Evolutionary conservation across 2,888 invertebrate species (phyloP), one percentile per base, ranked within the genome.

Genomic region (Zygothrica quintamaculata): DNA sequence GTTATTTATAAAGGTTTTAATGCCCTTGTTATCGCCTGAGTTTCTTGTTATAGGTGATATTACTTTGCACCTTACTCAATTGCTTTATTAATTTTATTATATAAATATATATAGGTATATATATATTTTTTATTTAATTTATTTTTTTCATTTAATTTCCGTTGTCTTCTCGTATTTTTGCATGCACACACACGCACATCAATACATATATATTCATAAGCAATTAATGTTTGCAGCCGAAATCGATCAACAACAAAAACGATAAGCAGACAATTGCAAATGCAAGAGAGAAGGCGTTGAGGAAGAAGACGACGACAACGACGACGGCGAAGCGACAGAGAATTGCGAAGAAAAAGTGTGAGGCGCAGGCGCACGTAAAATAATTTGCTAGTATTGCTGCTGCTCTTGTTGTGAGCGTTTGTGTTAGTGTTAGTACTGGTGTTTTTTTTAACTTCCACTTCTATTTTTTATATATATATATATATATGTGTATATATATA

Each of bases 201-300:
- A n/a, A 34, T 13, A 34, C 36, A 43, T n/a, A 55, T 48, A 51
- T 53, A 66, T 36, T 58, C 48, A 42, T 15, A 48, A 9, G 46
- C 52, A 68, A 52, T 31, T 44, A 65, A 51, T 61, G 51, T 73
- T 61, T 51, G 50, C 25, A 74, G 47, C 51, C 58, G 44, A 66
- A 74, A 76, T 74, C 73, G 73, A 74, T 74, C 73, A 74, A 62
- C 73, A 72, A 53, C 58, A 61, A 48, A 61, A 61, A 48, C 61
- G 55, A 56, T 61, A 68, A 50, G 34, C 44, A 42, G 12, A 34
- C n/a, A 29, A 44, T 51, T 34, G 47, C 39, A 36, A 52, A 29
- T 37, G 56, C 51, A n/a, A n/a, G n/a, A n/a, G 18, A 57, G 48
- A 42, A 18, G 36, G 12, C 36, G 55, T 51, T 40, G 39, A 29